These are phyloP conservation scores for Cololabis saira DNA, from an alignment of 2,113 vertebrate species.

Conservation along the genomic window DNA sequence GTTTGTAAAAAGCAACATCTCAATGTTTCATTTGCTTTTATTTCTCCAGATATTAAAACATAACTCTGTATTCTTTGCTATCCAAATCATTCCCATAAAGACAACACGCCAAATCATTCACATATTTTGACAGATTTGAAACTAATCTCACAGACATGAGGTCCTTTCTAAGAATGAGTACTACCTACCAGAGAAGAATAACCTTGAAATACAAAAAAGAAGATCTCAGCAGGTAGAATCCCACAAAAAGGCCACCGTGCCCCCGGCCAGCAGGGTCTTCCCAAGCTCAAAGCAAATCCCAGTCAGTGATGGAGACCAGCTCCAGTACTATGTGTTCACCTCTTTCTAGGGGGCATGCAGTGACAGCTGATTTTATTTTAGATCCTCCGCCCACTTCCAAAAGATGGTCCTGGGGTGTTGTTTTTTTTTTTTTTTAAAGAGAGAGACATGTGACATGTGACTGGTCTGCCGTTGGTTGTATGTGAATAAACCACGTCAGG, in stretches of 20 bases:
- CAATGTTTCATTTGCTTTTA: conserved; percentile 4
- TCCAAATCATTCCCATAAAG: conserved; percentile 2
- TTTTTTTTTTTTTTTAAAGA: conserved; percentile 81
- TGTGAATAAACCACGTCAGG: conserved; percentile 69
- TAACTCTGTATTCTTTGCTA: not conserved
- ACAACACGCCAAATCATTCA: conserved; percentile 2
- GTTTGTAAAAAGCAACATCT: conserved; percentile 26
- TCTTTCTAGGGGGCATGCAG: conserved; percentile 79
- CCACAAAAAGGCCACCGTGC: conserved; percentile 69
- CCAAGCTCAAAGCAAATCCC: conserved; percentile 82
- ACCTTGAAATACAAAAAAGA: conserved; percentile 36
- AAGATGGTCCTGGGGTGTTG: conserved; percentile 73
- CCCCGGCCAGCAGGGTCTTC: conserved; percentile 71
- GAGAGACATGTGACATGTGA: conserved; percentile 75
- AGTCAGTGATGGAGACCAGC: conserved; percentile 87
- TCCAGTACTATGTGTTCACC: conserved; percentile 80
- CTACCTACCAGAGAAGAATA: conserved; percentile 74
- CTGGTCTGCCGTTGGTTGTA: conserved; percentile 35
- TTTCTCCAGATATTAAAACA: not conserved
- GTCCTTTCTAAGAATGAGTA: not conserved
- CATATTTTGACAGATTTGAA: not conserved
- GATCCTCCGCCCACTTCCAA: conserved; percentile 72
- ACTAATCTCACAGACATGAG: conserved; percentile 11
- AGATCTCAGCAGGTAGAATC: conserved; percentile 71
- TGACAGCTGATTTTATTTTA: conserved; percentile 90